Conservation (phyloP, 2,113 vertebrate species). For the Coptodon bakossiorum region DNA sequence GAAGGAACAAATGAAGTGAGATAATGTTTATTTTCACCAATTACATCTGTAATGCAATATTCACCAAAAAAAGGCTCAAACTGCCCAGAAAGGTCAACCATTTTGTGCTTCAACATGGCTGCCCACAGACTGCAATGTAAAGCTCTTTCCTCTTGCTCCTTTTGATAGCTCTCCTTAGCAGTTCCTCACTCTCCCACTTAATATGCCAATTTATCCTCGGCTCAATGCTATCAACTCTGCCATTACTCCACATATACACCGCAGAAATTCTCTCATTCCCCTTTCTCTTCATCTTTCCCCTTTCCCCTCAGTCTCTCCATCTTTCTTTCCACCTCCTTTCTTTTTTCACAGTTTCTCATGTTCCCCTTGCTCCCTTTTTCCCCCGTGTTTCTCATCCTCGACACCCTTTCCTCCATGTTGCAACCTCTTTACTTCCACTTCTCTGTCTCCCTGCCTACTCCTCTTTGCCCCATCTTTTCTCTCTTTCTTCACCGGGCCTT, state of each 20-base stretch:
- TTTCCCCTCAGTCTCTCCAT: background rate
- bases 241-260: constrained; percentile 67
- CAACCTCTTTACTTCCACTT: background rate
- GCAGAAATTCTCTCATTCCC: constrained; percentile 52
- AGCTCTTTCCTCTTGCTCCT: constrained; percentile 33
- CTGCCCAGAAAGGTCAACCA: constrained; percentile 59
- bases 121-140: constrained; percentile 58
- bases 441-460: background rate
- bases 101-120: constrained; percentile 71
- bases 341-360: background rate
- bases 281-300: background rate
- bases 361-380: background rate
- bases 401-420: constrained; percentile 3
- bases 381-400: background rate
- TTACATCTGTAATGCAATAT: background rate
- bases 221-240: constrained; percentile 67
- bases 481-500: constrained; percentile 46
- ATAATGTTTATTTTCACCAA: background rate
- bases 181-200: constrained; percentile 63
- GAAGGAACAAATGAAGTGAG: background rate
- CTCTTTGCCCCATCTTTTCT: background rate
- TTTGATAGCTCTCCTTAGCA: constrained; percentile 41
- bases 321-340: background rate
- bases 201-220: constrained; percentile 69
- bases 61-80: constrained; percentile 22